Evolutionary conservation across 2,888 invertebrate species (phyloP).

Genomic region (Furcula furcula): DNA sequence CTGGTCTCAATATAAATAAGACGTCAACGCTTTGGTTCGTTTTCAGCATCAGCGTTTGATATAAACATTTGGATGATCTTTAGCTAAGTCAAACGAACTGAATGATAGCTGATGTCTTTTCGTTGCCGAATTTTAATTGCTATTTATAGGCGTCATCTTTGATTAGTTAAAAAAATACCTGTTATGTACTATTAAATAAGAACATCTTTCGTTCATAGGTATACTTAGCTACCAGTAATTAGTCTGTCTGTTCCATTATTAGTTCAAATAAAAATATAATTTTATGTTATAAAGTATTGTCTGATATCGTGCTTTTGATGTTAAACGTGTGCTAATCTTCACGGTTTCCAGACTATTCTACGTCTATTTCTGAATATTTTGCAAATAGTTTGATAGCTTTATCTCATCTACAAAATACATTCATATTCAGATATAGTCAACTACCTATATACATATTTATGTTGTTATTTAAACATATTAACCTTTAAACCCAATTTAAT

Average conservation of each 20-base stretch:
- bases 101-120: no score
- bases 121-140: no score
- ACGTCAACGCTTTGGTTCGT: slow-evolving; percentile 37
- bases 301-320: slow-evolving; percentile 14
- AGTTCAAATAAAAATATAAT: slow-evolving; percentile 22
- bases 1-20: slow-evolving; percentile 40
- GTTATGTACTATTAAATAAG: no score
- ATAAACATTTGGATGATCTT: slow-evolving; percentile 16
- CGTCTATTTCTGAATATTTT: slow-evolving; percentile 2
- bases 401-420: slow-evolving; percentile 5
- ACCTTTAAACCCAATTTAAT: background rate
- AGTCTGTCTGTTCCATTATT: slow-evolving; percentile 3
- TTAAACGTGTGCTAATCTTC: slow-evolving; percentile 2
- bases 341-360: slow-evolving; percentile 16
- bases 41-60: slow-evolving; percentile 6
- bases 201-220: no score
- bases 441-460: background rate
- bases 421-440: no score
- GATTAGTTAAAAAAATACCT: no score
- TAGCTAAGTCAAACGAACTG: no score
- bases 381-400: slow-evolving; percentile 11
- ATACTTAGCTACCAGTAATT: no score
- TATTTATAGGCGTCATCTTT: no score
- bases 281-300: no score
- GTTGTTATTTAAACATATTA: no score